Conservation (phyloP, 2,888 invertebrate species). For the Phragmatobia fuliginosa region DNA sequence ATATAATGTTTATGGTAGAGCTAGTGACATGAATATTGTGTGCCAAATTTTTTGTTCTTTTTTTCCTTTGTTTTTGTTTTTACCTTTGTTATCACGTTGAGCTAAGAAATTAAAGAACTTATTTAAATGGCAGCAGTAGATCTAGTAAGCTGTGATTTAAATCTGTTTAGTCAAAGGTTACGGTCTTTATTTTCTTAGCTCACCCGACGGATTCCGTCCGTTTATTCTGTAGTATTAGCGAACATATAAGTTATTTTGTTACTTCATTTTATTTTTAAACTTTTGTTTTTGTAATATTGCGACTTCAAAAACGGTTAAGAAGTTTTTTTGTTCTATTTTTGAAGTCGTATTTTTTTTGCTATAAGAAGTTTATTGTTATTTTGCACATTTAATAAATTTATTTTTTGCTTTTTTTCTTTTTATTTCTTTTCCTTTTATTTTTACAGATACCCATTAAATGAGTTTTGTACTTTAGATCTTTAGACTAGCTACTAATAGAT, state of each 20-base stretch:
- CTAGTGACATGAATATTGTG: conserved; percentile 22
- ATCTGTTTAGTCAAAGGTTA: neutral
- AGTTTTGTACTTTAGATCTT: no score
- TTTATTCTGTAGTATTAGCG: conserved; percentile 13
- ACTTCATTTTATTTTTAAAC: conserved; percentile 5
- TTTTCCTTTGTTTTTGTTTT: conserved; percentile 28
- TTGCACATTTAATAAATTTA: conserved; percentile 35
- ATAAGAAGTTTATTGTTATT: conserved; percentile 28
- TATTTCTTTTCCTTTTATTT: conserved; percentile 19
- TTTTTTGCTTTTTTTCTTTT: conserved; percentile 37
- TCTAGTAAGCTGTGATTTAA: neutral
- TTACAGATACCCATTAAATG: conserved; percentile 15
- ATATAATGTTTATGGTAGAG: conserved; percentile 40
- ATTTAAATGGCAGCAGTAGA: neutral
- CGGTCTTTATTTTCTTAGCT: conserved; percentile 9
- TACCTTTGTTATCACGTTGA: conserved; percentile 14
- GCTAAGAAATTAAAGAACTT: neutral
- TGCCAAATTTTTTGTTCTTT: conserved; percentile 19
- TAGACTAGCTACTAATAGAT: no score
- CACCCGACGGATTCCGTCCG: conserved; percentile 18
- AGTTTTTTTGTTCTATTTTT: conserved; percentile 2
- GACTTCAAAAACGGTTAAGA: conserved; percentile 1
- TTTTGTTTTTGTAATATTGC: conserved; percentile 7
- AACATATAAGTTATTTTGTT: neutral
- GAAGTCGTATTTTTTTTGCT: conserved; percentile 16